Evolutionary conservation across 2,888 invertebrate genomes (phyloP).

Genomic region (Dastarcus helophoroides): DNA sequence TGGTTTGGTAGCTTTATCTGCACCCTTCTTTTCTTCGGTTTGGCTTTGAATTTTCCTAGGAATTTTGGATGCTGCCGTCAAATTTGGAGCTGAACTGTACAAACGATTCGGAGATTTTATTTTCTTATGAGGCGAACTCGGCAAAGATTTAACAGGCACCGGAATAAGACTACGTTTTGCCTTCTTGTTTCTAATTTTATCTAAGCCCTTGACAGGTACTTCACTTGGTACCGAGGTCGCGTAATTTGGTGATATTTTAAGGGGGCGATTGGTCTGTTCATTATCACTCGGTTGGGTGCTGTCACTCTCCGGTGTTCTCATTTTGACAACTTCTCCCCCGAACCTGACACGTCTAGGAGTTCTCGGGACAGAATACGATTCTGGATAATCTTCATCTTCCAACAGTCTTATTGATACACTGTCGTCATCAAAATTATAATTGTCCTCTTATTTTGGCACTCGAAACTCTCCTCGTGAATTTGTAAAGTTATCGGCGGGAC

Average conservation of each 20-base stretch:
- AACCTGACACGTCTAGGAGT: conserved; percentile 67
- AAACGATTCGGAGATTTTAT: conserved; percentile 23
- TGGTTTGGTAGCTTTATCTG: no score
- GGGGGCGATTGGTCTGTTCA: no score
- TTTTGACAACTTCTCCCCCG: conserved; percentile 77
- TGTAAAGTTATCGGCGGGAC: conserved; percentile 77
- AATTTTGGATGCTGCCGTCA: conserved; percentile 22
- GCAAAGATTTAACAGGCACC: conserved; percentile 32
- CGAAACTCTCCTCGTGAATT: conserved; percentile 56
- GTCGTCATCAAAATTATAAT: no score
- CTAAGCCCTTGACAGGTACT: no score
- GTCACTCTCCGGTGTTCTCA: conserved; percentile 77
- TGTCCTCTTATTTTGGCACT: conserved; percentile 19
- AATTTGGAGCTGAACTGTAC: conserved; percentile 30
- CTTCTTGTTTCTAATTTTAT: no score
- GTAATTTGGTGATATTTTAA: no score
- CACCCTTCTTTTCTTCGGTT: neutral
- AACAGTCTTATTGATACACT: conserved; percentile 47
- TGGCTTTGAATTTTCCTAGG: conserved; percentile 12
- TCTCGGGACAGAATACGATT: conserved; percentile 39
- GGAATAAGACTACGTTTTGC: conserved; percentile 37
- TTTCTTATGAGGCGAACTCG: conserved; percentile 35
- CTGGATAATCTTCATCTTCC: conserved; percentile 47
- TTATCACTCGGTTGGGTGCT: conserved; percentile 49
- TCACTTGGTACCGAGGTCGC: no score